Evolutionary conservation across 2,113 vertebrate genomes (phyloP), one percentile per base, ranked within the genome.

Genomic region (Muntiacus muntjak): DNA sequence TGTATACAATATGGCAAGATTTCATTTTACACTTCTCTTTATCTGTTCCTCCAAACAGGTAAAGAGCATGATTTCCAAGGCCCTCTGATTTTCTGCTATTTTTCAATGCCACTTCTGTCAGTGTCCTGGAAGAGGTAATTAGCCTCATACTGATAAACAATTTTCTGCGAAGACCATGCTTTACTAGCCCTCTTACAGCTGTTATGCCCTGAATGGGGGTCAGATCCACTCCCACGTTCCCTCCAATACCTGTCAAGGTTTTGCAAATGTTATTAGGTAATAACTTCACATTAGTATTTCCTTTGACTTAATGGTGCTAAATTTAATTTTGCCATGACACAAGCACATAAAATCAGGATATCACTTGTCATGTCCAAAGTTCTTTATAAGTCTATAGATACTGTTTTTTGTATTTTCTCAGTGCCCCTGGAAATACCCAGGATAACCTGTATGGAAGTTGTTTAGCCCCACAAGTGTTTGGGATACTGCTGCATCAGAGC

Each of bases 221-320:
- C 28, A 5, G 36, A 52, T 40, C 79, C 52, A 94, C 82, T 47
- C 89, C 76, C 85, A 36, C 9, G 11, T 94, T 96, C 64, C 84
- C 62, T 86, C 89, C 84, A 94, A 52, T 67, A 52, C 28, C 85
- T 96, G 88, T 84, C 92, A 96, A 95, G 76, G 7, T 23, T 96
- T 54, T 92, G 62, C 25, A 93, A 92, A 87, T 92, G 96, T 82
- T 93, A 97, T 94, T 36, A 95, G 54, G 33, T 25, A 96, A 98
- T 97, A 98, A 97, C 55, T 98, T 82, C 79, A 97, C 85, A 86
- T 92, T 58, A 97, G 88, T 50, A 97, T 96, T 98, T 97, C 86
- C 54, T 97, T 92, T 92, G 10, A 16, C 25, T 97, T 97, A 95
- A 92, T 93, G 71, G 89, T 88, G 74, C 23, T 83, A 97, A 95